Base-by-base conservation (phyloP, 2,113 vertebrate species). In the Dicentrarchus labrax region DNA sequence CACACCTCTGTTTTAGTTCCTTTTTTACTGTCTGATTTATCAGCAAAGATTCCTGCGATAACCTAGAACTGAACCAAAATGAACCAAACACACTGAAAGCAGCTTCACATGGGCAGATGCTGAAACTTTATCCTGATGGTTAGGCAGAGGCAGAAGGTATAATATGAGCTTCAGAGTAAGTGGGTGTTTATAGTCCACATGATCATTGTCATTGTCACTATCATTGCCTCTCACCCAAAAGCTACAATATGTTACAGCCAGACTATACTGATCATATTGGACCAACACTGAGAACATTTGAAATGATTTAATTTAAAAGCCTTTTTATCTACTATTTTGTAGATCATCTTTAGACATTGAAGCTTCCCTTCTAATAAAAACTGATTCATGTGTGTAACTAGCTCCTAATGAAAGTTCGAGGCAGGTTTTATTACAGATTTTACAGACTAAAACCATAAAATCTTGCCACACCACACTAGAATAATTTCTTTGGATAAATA, bases 401-500 rank as follows among this genome's bases (percentile, higher is more conserved):
- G 16, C 65, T 60, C 13, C 11, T 56, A 15, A 64, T 74, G 21
- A 9, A 47, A 56, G 43, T 43, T 10, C 11, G 41, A 56, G 50
- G 61, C 45, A 11, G 43, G 45, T 75, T 80, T 84, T 54, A 71
- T 48, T 45, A n/a, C 24, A 70, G 6, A 16, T 64, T 72, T 47
- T 53, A 69, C 51, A 72, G 24, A 71, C 45, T 59, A 22, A 69
- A 75, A 30, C 54, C 16, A 17, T 57, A 69, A 54, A 66, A 59
- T 50, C 43, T 45, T 54, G 43, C 53, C 38, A 1, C 67, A 38
- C 16, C 41, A 36, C 53, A 45, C 51, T 30, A 41, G 5, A 72
- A 66, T 15, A 53, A n/a, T 61, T 79, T 68, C 38, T 76, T 36
- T 82, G 77, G 65, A 62, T 59, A 80, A 77, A 84, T 74, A 84